phyloP scores from a whole-genome alignment of 2,888 invertebrate genomes.

The Tipula helvola region DNA sequence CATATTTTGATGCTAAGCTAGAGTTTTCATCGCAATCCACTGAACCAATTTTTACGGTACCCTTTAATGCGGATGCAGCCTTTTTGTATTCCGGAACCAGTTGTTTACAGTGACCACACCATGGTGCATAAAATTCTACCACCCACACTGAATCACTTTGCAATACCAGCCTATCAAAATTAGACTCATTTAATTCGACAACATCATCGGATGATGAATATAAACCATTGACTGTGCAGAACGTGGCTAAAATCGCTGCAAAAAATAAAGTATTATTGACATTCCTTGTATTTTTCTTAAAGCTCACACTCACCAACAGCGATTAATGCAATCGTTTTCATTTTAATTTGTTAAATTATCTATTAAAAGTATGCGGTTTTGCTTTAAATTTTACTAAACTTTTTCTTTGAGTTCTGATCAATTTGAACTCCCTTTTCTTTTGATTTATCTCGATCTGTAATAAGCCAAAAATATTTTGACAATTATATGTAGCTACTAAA shows the following conservation, averaged over 20 bases:
- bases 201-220: conserved; percentile 66
- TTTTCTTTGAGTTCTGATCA: background rate
- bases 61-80: conserved; percentile 80
- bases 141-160: conserved; percentile 84
- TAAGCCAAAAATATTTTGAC: background rate
- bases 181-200: conserved; percentile 70
- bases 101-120: conserved; percentile 87
- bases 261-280: background rate
- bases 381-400: background rate
- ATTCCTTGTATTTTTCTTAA: background rate
- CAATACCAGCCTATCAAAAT: conserved; percentile 74
- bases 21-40: conserved; percentile 86
- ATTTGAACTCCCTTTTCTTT: background rate
- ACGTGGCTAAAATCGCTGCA: background rate
- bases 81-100: conserved; percentile 90
- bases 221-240: conserved; percentile 32
- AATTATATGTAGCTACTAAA: background rate
- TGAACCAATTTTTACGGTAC: conserved; percentile 87
- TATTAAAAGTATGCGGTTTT: background rate
- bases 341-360: background rate
- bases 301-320: background rate
- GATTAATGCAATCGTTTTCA: background rate
- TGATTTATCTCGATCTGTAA: background rate
- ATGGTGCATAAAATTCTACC: conserved; percentile 87
- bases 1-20: conserved; percentile 64